Evolutionary conservation across 2,113 vertebrate species (phyloP).

Genomic region (Galbula dea): DNA sequence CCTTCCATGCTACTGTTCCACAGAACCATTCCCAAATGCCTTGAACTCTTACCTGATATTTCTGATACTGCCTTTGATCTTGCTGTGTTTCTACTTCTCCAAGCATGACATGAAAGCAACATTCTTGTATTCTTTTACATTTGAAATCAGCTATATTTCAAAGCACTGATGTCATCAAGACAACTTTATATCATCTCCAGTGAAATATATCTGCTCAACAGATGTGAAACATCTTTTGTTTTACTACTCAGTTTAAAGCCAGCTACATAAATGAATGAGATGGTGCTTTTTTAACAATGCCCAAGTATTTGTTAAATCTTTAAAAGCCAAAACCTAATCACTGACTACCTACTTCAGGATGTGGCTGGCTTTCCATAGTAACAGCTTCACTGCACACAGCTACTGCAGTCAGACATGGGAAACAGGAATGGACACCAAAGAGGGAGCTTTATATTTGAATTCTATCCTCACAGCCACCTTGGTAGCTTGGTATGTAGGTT

Average conservation of each 20-base stretch:
- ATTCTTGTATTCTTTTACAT: slow-evolving; percentile 4
- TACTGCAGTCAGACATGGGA: neutral
- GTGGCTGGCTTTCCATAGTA: neutral
- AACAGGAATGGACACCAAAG: neutral
- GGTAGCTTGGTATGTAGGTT: neutral
- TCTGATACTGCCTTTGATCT: neutral
- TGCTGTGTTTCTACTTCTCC: neutral
- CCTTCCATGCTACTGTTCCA: neutral
- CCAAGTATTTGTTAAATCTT: neutral
- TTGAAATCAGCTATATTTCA: slow-evolving; percentile 36
- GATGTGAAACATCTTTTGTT: slow-evolving; percentile 32
- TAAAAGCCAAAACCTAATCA: neutral
- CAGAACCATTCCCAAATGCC: neutral
- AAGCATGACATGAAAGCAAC: slow-evolving; percentile 20
- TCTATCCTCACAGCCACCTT: neutral
- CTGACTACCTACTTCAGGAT: neutral
- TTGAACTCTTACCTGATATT: slow-evolving; percentile 12
- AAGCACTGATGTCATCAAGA: slow-evolving; percentile 34
- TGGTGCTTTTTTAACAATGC: neutral
- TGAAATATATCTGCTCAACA: slow-evolving; percentile 43
- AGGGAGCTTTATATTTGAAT: neutral
- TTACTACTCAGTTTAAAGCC: neutral
- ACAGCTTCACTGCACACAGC: neutral
- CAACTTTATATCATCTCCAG: slow-evolving; percentile 12
- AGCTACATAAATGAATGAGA: neutral